phyloP scores from a whole-genome alignment of 2,888 invertebrate genomes.

The Pristionchus arcanus region DNA sequence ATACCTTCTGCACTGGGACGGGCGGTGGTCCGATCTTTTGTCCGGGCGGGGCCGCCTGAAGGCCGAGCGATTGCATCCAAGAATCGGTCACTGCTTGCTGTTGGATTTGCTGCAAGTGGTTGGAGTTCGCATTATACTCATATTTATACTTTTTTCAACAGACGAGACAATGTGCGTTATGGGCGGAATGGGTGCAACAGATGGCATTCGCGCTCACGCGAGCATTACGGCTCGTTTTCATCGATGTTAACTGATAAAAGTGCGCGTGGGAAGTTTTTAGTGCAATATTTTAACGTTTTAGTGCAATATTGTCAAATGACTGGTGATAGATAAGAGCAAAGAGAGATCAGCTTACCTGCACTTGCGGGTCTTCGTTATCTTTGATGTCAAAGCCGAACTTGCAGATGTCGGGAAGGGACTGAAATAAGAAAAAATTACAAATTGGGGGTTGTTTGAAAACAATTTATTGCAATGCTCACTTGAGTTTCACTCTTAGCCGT shows the following conservation, averaged over 20 bases:
- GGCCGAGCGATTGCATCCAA: background rate
- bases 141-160: background rate
- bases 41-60: background rate
- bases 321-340: too few relatives aligned
- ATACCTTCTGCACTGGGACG: background rate
- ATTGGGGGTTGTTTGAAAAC: background rate
- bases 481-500: background rate
- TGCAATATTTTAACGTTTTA: too few relatives aligned
- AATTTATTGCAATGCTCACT: background rate
- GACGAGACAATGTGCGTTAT: too few relatives aligned
- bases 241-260: too few relatives aligned
- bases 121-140: too few relatives aligned
- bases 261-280: too few relatives aligned
- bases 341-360: background rate
- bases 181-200: too few relatives aligned
- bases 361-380: background rate
- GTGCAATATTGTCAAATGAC: too few relatives aligned
- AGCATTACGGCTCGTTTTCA: too few relatives aligned
- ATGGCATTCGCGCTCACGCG: too few relatives aligned
- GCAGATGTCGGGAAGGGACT: conserved; percentile 34
- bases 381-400: conserved; percentile 8
- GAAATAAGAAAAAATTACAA: background rate
- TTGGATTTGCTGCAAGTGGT: background rate
- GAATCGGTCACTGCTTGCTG: background rate
- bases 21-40: background rate